Evolutionary conservation across 2,797 vertebrate species (phyloP).

Genomic region (Labroides dimidiatus): DNA sequence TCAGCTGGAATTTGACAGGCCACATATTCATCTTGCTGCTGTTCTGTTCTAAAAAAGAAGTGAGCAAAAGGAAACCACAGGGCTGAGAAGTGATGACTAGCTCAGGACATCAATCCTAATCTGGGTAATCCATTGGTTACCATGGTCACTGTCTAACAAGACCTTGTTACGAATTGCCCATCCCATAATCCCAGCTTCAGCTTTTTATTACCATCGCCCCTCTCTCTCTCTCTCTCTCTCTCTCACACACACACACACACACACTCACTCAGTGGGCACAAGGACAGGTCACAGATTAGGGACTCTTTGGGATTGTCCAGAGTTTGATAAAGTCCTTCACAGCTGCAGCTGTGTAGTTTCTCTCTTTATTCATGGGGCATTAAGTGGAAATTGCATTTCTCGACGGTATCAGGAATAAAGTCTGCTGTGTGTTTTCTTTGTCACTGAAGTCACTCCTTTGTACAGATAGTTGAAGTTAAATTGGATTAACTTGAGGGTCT

Average conservation of each 20-base stretch:
- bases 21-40: not conserved
- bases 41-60: not conserved
- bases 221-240: too few relatives aligned
- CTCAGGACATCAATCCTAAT: slow-evolving; percentile 52
- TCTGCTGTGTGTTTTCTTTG: too few relatives aligned
- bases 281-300: not conserved
- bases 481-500: too few relatives aligned
- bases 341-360: too few relatives aligned
- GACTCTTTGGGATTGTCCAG: too few relatives aligned
- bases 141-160: slow-evolving; percentile 51
- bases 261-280: not conserved
- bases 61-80: slow-evolving; percentile 19
- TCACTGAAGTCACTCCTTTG: too few relatives aligned
- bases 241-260: not conserved
- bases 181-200: slow-evolving; percentile 56
- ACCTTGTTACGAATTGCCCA: slow-evolving; percentile 46
- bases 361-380: too few relatives aligned
- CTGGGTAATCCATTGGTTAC: slow-evolving; percentile 61
- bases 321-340: too few relatives aligned
- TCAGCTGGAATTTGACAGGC: not conserved
- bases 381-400: too few relatives aligned
- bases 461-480: too few relatives aligned
- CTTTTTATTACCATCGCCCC: slow-evolving; percentile 32
- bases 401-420: too few relatives aligned
- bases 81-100: slow-evolving; percentile 47